Evolutionary conservation across 2,888 invertebrate genomes (phyloP), one percentile per base, ranked within the genome.

Genomic region (Melieria picta): DNA sequence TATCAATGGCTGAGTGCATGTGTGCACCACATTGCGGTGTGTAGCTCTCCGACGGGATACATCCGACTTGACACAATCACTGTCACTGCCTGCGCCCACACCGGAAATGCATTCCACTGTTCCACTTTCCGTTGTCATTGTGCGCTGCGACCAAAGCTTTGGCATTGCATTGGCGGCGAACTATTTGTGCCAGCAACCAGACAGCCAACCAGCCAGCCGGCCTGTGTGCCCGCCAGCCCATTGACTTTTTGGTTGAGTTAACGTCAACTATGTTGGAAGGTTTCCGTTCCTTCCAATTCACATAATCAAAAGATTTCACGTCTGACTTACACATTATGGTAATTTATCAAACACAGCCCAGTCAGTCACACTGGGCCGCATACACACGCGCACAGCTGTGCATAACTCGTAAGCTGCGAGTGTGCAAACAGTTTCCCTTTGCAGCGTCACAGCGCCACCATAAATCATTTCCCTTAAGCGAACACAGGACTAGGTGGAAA

Each of bases 301-400:
- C 76, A 77, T 79, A 80, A 80, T 82, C 79, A 82, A 80, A 79
- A 77, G 79, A 82, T 81, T 84, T 81, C 73, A 80, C 79, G 78
- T 78, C 76, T 80, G 83, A 80, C 81, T 82, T 79, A 58, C 63
- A 75, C 79, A 77, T 82, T 81, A 82, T 78, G 79, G 79, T 80
- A 81, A 83, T 84, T 82, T 80, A 80, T 82, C 79, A 80, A 77
- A 63, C 63, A 11, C 9, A 42, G 9, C 13, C 42, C 42, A 55
- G 7, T 43, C 42, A 43, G 7, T 45, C 11, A 13, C 45, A 55
- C 16, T 11, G 6, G 55, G 7, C 13, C 45, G 30, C 16, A n/a
- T 52, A 47, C 50, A 7, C 16, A 64, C 16, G 3, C 7, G 4
- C 16, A 30, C 30, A 30, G 30, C 30, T 30, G 30, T 30, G 30